Evolutionary conservation across 2,797 vertebrate genomes (phyloP), one percentile per base, ranked within the genome.

Genomic region (Notamacropus eugenii): DNA sequence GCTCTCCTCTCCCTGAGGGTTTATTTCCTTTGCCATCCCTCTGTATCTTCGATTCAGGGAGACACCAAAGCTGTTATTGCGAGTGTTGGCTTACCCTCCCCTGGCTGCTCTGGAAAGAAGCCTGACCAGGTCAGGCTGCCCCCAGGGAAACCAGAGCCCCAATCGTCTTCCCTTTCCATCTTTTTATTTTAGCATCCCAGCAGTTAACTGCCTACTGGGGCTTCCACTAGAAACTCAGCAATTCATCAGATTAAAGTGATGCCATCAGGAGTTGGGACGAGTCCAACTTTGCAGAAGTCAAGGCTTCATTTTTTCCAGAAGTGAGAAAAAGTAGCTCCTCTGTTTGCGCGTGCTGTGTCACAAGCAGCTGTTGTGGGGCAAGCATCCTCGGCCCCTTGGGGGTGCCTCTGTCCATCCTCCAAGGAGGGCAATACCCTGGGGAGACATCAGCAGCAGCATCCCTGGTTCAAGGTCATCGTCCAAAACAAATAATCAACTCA

Each of bases 141-240:
- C 96, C 97, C 93, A 54, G 95, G 97, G 98, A 98, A 98, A 98
- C 91, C 90, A 55, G 94, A 98, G 98, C 96, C 97, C 96, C 94
- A 57, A 57, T 91, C 94, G 90, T 97, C 97, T 97, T 97, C 74
- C 28, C 97, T 97, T 97, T 93, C 96, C 97, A 94, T 96, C 95
- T 91, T 97, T 98, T 98, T 92, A 93, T 97, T 98, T 97, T 97
- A 95, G 90, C 82, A 55, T 90, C 96, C 93, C 12, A 57, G 92
- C 58, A 24, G 40, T 96, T 96, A 27, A 95, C 94, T 16, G 57
- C 56, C 91, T 94, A 95, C 93, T 96, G 54, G 67, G 57, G 57
- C 93, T 95, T 97, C 92, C 62, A 46, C 52, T 0, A 0, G 90
- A 82, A 40, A 40, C 58, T 58, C 57, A 90, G 58, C n/a, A 56